Evolutionary conservation across 2,797 vertebrate species (phyloP).

Genomic region (Pantherophis alleghaniensis): DNA sequence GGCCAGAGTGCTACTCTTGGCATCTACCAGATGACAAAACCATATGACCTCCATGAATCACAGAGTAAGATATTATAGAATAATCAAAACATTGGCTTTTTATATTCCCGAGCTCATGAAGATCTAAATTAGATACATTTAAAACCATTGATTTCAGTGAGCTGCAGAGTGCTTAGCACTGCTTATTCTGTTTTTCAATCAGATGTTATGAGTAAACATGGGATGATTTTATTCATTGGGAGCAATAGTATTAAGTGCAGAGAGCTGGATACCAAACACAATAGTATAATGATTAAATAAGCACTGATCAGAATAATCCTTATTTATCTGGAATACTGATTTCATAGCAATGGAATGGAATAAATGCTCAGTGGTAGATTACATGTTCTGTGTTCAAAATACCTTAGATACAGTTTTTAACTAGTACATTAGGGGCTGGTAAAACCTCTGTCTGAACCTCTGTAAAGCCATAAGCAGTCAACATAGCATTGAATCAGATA

Average conservation of each 20-base stretch:
- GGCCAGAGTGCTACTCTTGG: slow-evolving; percentile 25
- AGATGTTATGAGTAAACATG: not conserved
- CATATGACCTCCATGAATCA: not conserved
- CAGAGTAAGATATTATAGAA: not conserved
- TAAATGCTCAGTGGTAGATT: not conserved
- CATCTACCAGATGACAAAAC: slow-evolving; percentile 20
- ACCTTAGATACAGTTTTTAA: not conserved
- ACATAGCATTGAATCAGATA: not conserved
- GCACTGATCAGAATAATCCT: not conserved
- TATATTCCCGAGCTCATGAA: not conserved
- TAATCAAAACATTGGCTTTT: not conserved
- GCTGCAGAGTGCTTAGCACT: not conserved
- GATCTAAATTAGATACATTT: not conserved
- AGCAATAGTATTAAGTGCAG: not conserved
- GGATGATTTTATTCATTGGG: not conserved
- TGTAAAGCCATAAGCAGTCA: not conserved
- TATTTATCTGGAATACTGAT: not conserved
- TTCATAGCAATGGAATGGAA: not conserved
- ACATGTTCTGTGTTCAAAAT: not conserved
- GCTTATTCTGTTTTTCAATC: not conserved
- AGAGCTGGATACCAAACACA: not conserved
- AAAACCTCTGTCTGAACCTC: not conserved
- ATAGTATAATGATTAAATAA: not conserved
- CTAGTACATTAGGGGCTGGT: not conserved
- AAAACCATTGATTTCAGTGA: not conserved